Percentiles rank a stretch among this genome's conserved stretches.
phyloP scores from a whole-genome alignment of 2,888 invertebrate species.

The Heteromurus nitidus region DNA sequence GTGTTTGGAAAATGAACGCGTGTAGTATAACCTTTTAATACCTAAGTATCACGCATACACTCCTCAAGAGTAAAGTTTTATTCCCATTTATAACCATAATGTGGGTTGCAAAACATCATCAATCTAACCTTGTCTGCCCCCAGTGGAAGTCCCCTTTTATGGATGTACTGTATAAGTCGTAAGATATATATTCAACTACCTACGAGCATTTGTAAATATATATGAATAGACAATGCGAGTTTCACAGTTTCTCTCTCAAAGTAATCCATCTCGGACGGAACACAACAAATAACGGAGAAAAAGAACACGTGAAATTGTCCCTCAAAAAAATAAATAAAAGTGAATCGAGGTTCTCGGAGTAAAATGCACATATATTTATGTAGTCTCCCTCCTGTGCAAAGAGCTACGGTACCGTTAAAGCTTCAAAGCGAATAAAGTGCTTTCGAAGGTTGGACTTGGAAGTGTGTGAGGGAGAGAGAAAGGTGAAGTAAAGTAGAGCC shows the following conservation, averaged over 20 bases:
- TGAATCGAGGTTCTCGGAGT: slow-evolving; percentile 14
- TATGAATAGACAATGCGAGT: no score
- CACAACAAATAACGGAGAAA: background rate
- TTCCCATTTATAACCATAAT: slow-evolving; percentile 23
- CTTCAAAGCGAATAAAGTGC: no score
- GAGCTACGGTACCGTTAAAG: no score
- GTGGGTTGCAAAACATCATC: slow-evolving; percentile 23
- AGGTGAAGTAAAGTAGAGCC: background rate
- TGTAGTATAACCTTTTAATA: background rate
- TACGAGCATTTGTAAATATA: no score
- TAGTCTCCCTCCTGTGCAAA: background rate
- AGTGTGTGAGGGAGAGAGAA: no score
- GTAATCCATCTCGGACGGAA: background rate
- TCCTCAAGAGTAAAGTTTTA: background rate
- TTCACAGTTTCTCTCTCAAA: background rate
- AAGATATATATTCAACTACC: no score
- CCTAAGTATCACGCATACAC: slow-evolving; percentile 11
- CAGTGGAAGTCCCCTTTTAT: no score
- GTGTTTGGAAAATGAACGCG: background rate
- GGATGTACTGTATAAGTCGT: background rate
- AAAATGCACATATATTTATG: background rate
- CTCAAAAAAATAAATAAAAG: slow-evolving; percentile 8
- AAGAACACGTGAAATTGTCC: background rate
- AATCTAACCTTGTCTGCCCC: slow-evolving; percentile 24
- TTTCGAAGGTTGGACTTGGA: no score